Conservation (phyloP, 2,113 vertebrate genomes). For the Atrichornis clamosus region DNA sequence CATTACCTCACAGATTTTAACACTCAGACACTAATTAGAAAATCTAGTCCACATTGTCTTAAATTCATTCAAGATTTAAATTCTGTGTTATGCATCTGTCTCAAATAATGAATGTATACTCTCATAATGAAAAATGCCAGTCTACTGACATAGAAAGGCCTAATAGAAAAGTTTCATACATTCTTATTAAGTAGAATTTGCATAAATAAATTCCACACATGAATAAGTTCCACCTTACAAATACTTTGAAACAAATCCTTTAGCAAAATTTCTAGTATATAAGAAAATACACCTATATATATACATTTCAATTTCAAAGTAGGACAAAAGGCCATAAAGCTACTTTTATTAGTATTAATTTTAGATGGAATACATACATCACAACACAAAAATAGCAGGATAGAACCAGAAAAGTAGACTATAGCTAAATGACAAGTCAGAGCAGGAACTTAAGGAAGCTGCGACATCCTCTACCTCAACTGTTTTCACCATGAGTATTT, state of each 20-base stretch:
- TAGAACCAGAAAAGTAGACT: not conserved
- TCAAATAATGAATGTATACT: not conserved
- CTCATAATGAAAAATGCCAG: not conserved
- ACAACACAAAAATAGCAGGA: not conserved
- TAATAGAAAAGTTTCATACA: not conserved
- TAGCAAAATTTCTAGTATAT: not conserved
- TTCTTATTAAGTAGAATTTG: not conserved
- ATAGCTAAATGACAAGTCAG: not conserved
- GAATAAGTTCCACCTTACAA: not conserved
- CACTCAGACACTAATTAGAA: not conserved
- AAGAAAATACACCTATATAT: not conserved
- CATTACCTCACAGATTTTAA: not conserved
- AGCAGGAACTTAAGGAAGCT: not conserved
- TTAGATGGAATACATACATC: not conserved
- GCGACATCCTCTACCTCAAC: not conserved
- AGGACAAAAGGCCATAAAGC: not conserved
- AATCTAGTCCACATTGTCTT: not conserved
- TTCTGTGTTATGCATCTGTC: not conserved
- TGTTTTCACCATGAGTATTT: not conserved
- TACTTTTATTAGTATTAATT: not conserved
- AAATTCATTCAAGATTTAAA: not conserved
- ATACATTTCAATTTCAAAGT: not conserved
- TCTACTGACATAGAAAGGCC: not conserved
- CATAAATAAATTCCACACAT: not conserved
- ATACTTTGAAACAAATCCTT: not conserved